Conservation (phyloP, 2,888 invertebrate genomes). For the Amitus sp. region DNA sequence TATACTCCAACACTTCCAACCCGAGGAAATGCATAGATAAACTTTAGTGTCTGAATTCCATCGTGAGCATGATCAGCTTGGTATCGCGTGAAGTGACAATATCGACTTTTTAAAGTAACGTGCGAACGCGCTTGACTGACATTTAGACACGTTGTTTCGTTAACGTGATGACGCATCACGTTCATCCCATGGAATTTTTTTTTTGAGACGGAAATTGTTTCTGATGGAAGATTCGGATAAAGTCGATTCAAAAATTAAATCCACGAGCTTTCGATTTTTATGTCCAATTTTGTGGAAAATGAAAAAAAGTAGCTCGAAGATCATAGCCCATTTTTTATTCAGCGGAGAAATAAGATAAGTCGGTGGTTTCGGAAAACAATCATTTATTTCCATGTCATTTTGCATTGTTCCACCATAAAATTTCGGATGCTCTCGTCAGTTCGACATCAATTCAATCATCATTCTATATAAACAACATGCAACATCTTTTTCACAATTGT, state of each 20-base stretch:
- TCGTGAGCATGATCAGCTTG: slow-evolving; percentile 30
- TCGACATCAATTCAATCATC: slow-evolving; percentile 34
- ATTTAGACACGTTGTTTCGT: too few species aligned
- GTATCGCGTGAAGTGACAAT: slow-evolving; percentile 13
- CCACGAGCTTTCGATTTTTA: too few species aligned
- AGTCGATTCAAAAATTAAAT: too few species aligned
- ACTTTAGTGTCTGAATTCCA: slow-evolving; percentile 41
- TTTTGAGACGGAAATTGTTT: too few species aligned
- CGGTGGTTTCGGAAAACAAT: slow-evolving; percentile 29
- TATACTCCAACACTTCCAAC: slow-evolving; percentile 26
- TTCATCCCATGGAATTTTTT: too few species aligned
- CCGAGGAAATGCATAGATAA: slow-evolving; percentile 43
- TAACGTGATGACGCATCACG: too few species aligned
- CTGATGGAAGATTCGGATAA: too few species aligned
- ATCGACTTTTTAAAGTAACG: slow-evolving; percentile 11
- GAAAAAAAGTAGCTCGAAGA: too few species aligned
- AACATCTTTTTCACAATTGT: slow-evolving; percentile 25
- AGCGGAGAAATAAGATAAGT: not conserved
- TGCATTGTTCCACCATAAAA: not conserved
- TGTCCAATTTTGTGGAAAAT: too few species aligned
- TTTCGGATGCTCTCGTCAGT: slow-evolving; percentile 17
- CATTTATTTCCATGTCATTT: slow-evolving; percentile 22
- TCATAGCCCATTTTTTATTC: too few species aligned
- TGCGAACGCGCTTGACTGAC: not conserved
- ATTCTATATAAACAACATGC: slow-evolving; percentile 33